Conservation (phyloP, 2,113 vertebrate genomes). For the Larimichthys crocea region DNA sequence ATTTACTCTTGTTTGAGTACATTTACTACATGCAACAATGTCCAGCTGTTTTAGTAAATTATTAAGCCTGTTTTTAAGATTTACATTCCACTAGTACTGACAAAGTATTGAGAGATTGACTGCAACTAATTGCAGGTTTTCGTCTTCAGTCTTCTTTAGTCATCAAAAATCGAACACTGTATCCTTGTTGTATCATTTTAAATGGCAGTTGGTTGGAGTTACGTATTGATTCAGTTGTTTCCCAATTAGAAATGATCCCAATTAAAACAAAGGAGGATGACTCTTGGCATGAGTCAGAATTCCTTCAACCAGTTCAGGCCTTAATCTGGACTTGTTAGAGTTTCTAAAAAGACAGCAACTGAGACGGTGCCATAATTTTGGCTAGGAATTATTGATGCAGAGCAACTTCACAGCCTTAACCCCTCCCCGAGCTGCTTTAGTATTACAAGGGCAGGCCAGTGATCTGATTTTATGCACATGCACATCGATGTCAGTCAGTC, state of each 20-base stretch:
- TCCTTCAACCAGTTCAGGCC: background rate
- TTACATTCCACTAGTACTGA: too few relatives aligned
- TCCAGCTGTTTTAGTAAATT: background rate
- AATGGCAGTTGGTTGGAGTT: background rate
- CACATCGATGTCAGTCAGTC: slow-evolving; percentile 21
- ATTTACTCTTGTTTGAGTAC: background rate
- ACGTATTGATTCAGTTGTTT: background rate
- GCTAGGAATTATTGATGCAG: background rate
- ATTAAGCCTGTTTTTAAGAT: too few relatives aligned
- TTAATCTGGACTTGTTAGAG: background rate
- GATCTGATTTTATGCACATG: slow-evolving; percentile 40
- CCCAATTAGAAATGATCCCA: background rate
- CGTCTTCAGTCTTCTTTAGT: background rate
- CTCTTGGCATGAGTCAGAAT: background rate
- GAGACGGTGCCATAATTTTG: background rate
- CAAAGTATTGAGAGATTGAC: background rate
- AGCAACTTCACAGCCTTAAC: background rate
- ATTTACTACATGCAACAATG: background rate
- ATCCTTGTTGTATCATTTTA: background rate
- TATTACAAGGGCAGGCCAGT: slow-evolving; percentile 12
- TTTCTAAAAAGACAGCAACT: background rate
- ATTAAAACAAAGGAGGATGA: background rate
- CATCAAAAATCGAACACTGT: background rate
- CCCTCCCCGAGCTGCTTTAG: background rate
- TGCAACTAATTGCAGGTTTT: background rate